These are phyloP conservation scores for Xanthia togata DNA, from an alignment of 2,888 invertebrate species.

Conservation along the genomic window DNA sequence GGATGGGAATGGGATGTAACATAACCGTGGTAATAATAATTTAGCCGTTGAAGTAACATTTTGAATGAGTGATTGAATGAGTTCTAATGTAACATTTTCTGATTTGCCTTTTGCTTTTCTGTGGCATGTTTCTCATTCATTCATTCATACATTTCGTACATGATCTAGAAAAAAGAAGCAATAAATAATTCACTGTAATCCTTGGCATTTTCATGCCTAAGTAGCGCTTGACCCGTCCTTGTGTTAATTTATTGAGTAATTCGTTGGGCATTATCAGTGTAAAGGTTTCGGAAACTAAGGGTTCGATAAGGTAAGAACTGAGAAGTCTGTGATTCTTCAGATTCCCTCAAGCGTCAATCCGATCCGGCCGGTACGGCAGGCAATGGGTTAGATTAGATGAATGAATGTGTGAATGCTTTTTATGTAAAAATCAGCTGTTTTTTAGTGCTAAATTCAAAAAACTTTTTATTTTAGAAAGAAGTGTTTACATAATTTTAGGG, in stretches of 20 bases:
- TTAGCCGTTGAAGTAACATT: background rate
- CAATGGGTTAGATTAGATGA: slow-evolving; percentile 8
- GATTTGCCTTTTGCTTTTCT: background rate
- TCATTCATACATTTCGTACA: slow-evolving; percentile 1
- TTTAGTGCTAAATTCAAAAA: background rate
- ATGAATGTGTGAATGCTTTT: slow-evolving; percentile 14
- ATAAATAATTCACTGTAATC: slow-evolving; percentile 39
- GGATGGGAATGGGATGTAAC: background rate
- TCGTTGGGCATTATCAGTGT: slow-evolving; percentile 2
- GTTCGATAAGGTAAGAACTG: slow-evolving; percentile 1
- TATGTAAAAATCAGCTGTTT: background rate
- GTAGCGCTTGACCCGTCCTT: slow-evolving; percentile 62
- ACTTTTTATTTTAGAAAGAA: background rate
- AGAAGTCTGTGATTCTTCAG: background rate
- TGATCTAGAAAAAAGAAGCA: slow-evolving; percentile 6
- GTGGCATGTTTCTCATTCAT: slow-evolving; percentile 13
- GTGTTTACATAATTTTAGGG: background rate
- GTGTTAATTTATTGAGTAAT: slow-evolving; percentile 59
- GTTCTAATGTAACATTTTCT: background rate
- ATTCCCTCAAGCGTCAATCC: background rate
- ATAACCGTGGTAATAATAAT: background rate
- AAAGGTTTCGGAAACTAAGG: slow-evolving; percentile 21
- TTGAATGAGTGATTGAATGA: slow-evolving; percentile 12
- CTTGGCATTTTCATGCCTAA: slow-evolving; percentile 60
- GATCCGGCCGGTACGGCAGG: background rate